Conservation (phyloP, 1,140 invertebrate species). For the Lepidurus packardi region DNA sequence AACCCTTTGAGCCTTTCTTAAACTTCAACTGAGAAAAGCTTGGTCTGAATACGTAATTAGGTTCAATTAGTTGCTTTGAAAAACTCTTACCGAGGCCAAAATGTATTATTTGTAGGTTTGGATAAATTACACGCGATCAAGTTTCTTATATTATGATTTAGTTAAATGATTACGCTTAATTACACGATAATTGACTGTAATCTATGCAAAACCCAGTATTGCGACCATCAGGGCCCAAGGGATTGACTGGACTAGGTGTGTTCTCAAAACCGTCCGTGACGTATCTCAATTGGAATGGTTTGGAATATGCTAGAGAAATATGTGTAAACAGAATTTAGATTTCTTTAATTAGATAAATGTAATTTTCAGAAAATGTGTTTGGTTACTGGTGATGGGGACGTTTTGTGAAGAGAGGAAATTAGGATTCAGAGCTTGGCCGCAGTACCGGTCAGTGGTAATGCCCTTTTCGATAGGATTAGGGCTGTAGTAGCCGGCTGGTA, state of each 20-base stretch:
- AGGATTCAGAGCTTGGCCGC: background rate
- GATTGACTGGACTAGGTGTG: background rate
- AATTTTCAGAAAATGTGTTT: background rate
- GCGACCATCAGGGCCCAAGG: background rate
- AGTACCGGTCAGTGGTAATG: slow-evolving; percentile 17
- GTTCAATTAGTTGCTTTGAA: background rate
- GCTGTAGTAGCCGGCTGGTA: slow-evolving; percentile 13
- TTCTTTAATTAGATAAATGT: background rate
- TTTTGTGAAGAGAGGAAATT: background rate
- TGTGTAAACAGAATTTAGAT: background rate
- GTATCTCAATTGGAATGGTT: background rate
- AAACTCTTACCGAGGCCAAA: background rate
- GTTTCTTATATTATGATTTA: background rate
- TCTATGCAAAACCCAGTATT: slow-evolving; percentile 16
- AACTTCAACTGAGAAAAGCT: background rate
- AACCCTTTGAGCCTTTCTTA: background rate
- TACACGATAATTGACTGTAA: background rate
- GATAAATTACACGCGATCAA: background rate
- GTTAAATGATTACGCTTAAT: background rate
- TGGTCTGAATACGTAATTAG: background rate
- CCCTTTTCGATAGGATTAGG: background rate
- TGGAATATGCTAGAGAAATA: background rate
- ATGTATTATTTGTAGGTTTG: background rate
- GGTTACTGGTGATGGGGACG: background rate
- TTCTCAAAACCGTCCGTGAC: slow-evolving; percentile 6